These are phyloP conservation scores for Heliconius ismenius DNA, from an alignment of 2,888 invertebrate genomes.

Conservation along the genomic window DNA sequence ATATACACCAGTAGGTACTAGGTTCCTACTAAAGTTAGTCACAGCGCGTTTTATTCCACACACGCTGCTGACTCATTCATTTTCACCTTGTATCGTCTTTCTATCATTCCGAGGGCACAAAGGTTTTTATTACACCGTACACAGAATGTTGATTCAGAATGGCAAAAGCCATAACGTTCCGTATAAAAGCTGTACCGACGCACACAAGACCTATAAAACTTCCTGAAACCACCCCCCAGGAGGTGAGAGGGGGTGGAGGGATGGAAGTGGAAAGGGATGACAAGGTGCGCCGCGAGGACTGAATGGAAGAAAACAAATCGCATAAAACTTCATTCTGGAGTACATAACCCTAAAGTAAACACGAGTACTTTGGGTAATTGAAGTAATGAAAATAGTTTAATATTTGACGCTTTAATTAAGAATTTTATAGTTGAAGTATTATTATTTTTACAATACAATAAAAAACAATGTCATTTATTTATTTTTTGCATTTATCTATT, in stretches of 20 bases:
- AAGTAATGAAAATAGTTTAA: not conserved
- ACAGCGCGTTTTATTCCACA: conserved; percentile 14
- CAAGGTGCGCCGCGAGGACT: conserved; percentile 30
- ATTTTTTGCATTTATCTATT: no score
- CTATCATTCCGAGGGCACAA: conserved; percentile 27
- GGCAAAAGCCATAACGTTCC: conserved; percentile 36
- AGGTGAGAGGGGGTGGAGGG: not conserved
- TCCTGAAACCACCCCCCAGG: conserved; percentile 35
- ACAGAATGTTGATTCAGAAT: conserved; percentile 40
- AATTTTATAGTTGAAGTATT: not conserved
- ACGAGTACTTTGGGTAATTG: conserved; percentile 21
- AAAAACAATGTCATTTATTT: no score
- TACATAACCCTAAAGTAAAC: conserved; percentile 11
- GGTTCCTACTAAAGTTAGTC: conserved; percentile 9
- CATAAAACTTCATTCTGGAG: conserved; percentile 31
- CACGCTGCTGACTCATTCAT: conserved; percentile 29
- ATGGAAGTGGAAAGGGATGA: conserved; percentile 21
- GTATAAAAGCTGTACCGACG: conserved; percentile 35
- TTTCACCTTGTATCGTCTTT: conserved; percentile 28
- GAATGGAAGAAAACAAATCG: conserved; percentile 37
- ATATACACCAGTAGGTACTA: not conserved
- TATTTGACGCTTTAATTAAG: not conserved
- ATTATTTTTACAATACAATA: not conserved
- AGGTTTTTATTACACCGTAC: conserved; percentile 38
- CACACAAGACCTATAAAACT: conserved; percentile 38